Base-by-base conservation (phyloP, 2,113 vertebrate species). In the Bettongia penicillata region DNA sequence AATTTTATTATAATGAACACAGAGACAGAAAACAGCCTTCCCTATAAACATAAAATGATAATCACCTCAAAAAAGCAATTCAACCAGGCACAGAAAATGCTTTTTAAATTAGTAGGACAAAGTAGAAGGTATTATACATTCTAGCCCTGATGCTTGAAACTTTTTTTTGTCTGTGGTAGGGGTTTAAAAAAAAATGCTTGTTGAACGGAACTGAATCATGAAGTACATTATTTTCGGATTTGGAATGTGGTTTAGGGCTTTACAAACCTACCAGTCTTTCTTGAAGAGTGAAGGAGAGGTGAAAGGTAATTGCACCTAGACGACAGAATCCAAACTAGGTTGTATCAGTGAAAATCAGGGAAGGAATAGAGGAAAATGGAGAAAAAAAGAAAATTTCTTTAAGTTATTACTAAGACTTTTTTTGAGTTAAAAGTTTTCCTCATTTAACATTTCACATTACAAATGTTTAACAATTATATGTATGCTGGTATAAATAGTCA, bases 381-480 rank as follows among this genome's bases (percentile, higher is more conserved):
- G 11, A 61, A 61, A 26, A 31, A 61, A 61, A 37, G 28, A 68
- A 68, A 37, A 16, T 68, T 51, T 37, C 53, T 68, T 68, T 12
- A 68, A 68, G 57, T 68, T 68, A 3, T 12, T 68, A 68, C 61
- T 68, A 12, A 68, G 61, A 51, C 51, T 51, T 51, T 51, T 51
- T 96, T 10, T 98, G 99, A 99, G 99, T 99, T 99, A 99, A 99
- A 99, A 99, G 99, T 99, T 99, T 99, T 99, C 99, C 99, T 99
- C 99, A 99, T 99, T 99, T 99, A 99, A 99, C 99, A 99, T 99
- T 99, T 99, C 99, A 99, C 99, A 99, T 99, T 99, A 99, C 99
- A 99, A 99, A 99, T 99, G 99, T 99, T 99, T 99, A 99, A 99
- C 99, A 99, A 99, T 99, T 99, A 99, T 99, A 99, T 99, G 99